Evolutionary conservation across 2,888 invertebrate genomes (phyloP), one percentile per base, ranked within the genome.

Genomic region (Rotaria sp.): DNA sequence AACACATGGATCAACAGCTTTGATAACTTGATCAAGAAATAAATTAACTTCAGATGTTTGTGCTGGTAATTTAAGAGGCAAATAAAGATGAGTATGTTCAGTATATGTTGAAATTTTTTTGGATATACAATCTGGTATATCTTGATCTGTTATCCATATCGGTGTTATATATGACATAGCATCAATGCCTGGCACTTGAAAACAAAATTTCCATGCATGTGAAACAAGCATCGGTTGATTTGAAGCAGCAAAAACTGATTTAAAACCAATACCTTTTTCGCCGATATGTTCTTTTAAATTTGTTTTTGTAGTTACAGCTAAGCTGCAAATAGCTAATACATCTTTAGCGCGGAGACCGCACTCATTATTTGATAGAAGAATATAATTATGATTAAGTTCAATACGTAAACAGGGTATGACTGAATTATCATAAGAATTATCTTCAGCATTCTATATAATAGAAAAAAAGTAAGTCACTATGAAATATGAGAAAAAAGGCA

Each of bases 191-290:
- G 80, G 45, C 41, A 84, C 59, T 59, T 52, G 57, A 45, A 85
- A 85, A 57, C 59, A 48, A 59, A 85, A 84, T 30, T 59, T 35
- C 85, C 85, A 85, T 15, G 26, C 24, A 18, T 84, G 74, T 10
- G 85, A 85, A 48, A 85, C 26, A 41, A 85, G 84, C 13, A 55
- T 48, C 8, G 85, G 85, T 26, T 85, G 84, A 84, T 85, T 84
- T 35, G 75, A 75, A 35, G 84, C 84, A 35, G 59, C 55, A 84
- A 85, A 85, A 35, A 85, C 85, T 11, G 75, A 75, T 48, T 85
- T 85, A 50, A 85, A 85, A n/a, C 85, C 85, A 41, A 85, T 48
- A 84, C 85, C 85, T 26, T 85, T 85, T n/a, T 85, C 84, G 30
- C 85, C 85, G 48, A 85, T 85, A 35, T 85, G 85, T 84, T 85